These are phyloP conservation scores for Himantopus leucocephalus DNA, from an alignment of 2,113 vertebrate species.

Conservation along the genomic window DNA sequence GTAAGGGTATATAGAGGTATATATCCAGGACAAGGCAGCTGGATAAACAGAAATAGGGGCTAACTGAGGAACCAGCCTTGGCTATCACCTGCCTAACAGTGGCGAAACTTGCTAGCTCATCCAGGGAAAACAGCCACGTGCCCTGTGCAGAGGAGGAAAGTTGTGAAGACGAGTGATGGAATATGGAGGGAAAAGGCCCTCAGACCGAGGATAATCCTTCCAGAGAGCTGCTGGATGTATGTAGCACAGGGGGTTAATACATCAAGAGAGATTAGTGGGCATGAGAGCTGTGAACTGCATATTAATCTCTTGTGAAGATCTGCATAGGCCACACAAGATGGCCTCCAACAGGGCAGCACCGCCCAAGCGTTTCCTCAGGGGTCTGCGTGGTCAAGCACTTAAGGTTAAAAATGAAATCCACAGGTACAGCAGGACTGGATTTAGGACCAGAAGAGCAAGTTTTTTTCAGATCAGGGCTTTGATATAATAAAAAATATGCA, in stretches of 20 bases:
- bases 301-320: neutral
- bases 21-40: neutral
- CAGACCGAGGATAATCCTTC: neutral
- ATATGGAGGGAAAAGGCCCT: neutral
- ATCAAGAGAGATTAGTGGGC: neutral
- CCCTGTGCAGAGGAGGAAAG: neutral
- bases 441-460: neutral
- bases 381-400: fast-evolving
- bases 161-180: neutral
- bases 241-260: neutral
- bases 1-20: neutral
- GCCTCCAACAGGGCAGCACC: neutral
- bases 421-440: neutral
- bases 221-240: neutral
- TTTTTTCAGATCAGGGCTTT: neutral
- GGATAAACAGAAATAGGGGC: neutral
- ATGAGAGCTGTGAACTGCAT: neutral
- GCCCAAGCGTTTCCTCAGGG: neutral
- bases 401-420: neutral
- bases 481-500: neutral
- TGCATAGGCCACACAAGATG: neutral
- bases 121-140: neutral
- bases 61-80: neutral
- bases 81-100: neutral
- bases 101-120: neutral